Percentiles rank a stretch among this genome's conserved stretches.
Evolutionary conservation across 2,797 vertebrate species (phyloP).

Genomic region (Enteromius fasciolatus): DNA sequence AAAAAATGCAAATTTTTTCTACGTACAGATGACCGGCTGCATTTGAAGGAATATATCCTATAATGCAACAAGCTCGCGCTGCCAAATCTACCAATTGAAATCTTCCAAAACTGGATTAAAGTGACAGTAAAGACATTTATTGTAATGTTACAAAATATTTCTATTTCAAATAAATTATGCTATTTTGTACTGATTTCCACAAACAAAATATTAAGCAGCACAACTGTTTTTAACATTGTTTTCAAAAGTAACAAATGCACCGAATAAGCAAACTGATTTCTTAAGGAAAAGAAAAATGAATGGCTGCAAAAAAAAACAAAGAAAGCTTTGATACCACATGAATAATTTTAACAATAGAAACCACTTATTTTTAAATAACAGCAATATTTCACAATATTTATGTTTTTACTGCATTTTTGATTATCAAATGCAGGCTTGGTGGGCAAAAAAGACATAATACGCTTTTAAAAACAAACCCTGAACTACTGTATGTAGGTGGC

Average conservation of each 20-base stretch:
- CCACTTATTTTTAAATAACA: not conserved
- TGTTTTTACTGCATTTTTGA: not conserved
- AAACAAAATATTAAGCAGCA: not conserved
- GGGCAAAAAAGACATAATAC: not conserved
- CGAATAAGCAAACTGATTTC: not conserved
- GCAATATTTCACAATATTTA: not conserved
- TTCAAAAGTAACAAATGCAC: not conserved
- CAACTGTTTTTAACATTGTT: not conserved
- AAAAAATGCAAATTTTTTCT: not conserved
- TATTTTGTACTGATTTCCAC: not conserved
- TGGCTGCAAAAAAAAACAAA: too few relatives aligned
- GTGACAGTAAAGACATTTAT: not conserved
- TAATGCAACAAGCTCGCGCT: not conserved
- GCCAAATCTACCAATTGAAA: not conserved
- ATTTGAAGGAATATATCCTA: conserved; percentile 1
- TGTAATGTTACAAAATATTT: not conserved
- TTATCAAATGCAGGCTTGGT: not conserved
- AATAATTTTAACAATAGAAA: not conserved
- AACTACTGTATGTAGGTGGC: not conserved
- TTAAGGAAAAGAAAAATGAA: not conserved
- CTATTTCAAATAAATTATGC: not conserved
- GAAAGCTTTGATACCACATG: not conserved
- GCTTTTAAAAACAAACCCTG: not conserved
- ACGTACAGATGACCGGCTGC: not conserved
- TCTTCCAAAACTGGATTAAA: not conserved